phyloP scores from a whole-genome alignment of 2,888 invertebrate genomes.

The Lasius fuliginosus region DNA sequence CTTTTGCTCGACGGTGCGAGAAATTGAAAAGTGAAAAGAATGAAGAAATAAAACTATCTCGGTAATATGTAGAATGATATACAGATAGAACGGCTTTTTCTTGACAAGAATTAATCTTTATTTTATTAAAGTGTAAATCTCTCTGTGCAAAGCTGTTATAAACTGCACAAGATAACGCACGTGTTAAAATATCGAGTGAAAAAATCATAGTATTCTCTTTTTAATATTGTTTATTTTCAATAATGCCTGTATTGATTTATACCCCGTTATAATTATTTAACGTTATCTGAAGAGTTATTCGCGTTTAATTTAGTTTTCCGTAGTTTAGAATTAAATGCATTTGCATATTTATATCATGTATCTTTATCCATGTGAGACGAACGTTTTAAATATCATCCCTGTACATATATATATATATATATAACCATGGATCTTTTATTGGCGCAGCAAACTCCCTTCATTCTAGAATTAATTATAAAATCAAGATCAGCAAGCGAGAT shows the following conservation, averaged over 20 bases:
- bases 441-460: conserved; percentile 14
- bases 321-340: conserved; percentile 3
- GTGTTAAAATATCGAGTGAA: background rate
- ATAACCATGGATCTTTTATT: background rate
- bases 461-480: conserved; percentile 50
- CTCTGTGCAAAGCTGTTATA: background rate
- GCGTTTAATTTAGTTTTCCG: background rate
- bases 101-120: background rate
- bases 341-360: background rate
- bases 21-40: conserved; percentile 34
- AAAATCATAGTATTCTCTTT: background rate
- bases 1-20: background rate
- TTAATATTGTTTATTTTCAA: background rate
- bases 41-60: background rate
- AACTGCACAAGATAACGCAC: background rate
- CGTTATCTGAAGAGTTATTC: background rate
- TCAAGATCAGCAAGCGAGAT: conserved; percentile 32
- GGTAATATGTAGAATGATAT: background rate
- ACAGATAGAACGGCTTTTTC: background rate
- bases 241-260: background rate
- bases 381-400: background rate
- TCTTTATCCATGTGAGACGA: background rate
- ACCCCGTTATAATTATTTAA: background rate
- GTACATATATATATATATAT: no score
- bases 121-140: background rate